Conservation (phyloP, 2,888 invertebrate species). For the Eupithecia pulchellata region DNA sequence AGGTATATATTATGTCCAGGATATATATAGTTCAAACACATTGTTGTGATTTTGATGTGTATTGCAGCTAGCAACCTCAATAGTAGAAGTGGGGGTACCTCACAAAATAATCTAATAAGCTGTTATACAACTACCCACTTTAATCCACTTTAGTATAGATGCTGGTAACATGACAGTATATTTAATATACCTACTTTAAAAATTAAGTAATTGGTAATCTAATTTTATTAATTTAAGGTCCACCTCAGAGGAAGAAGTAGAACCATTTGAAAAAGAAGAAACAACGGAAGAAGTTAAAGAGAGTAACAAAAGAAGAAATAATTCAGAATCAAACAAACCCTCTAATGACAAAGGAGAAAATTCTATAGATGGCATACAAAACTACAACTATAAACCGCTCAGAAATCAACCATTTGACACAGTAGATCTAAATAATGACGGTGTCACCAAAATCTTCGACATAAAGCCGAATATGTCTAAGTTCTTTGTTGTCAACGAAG, state of each 20-base stretch:
- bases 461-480: slow-evolving; percentile 5
- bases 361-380: background rate
- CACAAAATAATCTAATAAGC: no score
- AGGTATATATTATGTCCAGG: no score
- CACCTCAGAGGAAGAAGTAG: background rate
- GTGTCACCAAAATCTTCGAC: slow-evolving; percentile 6
- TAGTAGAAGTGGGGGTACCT: no score
- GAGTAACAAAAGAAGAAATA: background rate
- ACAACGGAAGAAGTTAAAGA: background rate
- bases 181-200: no score
- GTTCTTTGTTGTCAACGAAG: slow-evolving; percentile 15
- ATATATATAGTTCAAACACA: no score
- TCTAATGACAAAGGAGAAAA: background rate
- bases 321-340: background rate
- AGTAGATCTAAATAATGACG: background rate
- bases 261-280: background rate
- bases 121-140: no score
- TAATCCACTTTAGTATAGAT: no score
- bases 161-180: no score
- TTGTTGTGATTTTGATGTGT: no score
- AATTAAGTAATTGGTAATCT: background rate
- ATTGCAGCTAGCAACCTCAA: no score
- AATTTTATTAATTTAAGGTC: background rate
- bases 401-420: background rate
- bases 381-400: background rate